Percentiles rank a stretch among this genome's conserved stretches.
These are phyloP conservation scores for Gastrophysa polygoni DNA, from an alignment of 2,888 invertebrate genomes.

Conservation along the genomic window DNA sequence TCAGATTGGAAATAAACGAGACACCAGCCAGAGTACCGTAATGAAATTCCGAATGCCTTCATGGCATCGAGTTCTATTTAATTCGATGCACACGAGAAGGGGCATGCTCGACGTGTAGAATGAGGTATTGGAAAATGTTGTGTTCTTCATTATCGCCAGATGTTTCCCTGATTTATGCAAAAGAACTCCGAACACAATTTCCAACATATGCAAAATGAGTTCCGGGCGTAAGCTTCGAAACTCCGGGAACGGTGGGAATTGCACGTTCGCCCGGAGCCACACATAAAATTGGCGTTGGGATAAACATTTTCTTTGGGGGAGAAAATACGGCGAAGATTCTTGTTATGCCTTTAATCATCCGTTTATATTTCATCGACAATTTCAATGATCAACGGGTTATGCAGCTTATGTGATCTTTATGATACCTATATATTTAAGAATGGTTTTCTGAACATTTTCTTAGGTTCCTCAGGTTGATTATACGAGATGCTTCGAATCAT, in stretches of 20 bases:
- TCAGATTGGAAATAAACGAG: too few relatives aligned
- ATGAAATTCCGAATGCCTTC: too few relatives aligned
- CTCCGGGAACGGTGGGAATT: not conserved
- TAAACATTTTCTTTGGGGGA: not conserved
- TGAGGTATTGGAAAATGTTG: not conserved
- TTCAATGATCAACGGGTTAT: too few relatives aligned
- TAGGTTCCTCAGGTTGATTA: too few relatives aligned
- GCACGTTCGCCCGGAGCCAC: not conserved
- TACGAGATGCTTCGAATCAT: too few relatives aligned
- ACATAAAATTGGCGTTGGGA: not conserved
- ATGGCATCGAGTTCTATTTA: not conserved
- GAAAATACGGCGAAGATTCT: not conserved
- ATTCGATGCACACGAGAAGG: not conserved
- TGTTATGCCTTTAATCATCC: not conserved
- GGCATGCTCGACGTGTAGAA: not conserved
- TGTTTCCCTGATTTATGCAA: not conserved
- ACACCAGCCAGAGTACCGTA: too few relatives aligned
- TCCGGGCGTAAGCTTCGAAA: not conserved
- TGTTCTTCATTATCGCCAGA: slow-evolving; percentile 1
- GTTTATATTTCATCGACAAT: too few relatives aligned
- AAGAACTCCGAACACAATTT: not conserved
- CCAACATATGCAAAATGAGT: not conserved
- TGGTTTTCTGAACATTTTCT: too few relatives aligned
- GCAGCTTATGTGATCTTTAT: too few relatives aligned
- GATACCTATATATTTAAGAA: too few relatives aligned